phyloP scores from a whole-genome alignment of 1,140 invertebrate genomes.

The Danaus melanippus region DNA sequence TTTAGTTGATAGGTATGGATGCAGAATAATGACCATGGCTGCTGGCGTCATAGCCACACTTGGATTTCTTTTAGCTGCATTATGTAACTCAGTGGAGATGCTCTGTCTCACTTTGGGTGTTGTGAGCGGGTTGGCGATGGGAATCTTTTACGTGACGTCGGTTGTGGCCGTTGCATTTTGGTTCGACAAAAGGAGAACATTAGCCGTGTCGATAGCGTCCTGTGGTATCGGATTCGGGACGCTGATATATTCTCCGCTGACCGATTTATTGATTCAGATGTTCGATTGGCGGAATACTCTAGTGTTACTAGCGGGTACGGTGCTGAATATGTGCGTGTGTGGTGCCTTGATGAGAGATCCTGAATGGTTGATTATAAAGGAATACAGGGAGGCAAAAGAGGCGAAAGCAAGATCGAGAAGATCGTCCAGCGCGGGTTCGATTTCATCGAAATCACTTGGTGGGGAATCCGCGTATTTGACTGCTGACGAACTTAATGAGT shows the following conservation, averaged over 20 bases:
- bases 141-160: slow-evolving; percentile 88
- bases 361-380: slow-evolving; percentile 76
- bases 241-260: slow-evolving; percentile 86
- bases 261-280: slow-evolving; percentile 76
- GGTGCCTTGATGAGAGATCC: slow-evolving; percentile 89
- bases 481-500: slow-evolving; percentile 46
- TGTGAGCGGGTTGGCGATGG: slow-evolving; percentile 87
- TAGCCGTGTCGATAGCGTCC: slow-evolving; percentile 80
- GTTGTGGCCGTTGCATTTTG: slow-evolving; percentile 96
- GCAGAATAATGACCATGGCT: slow-evolving; percentile 84
- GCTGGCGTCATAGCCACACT: slow-evolving; percentile 81
- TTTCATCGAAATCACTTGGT: slow-evolving; percentile 47
- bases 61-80: slow-evolving; percentile 83
- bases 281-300: slow-evolving; percentile 90
- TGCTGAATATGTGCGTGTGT: slow-evolving; percentile 90
- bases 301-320: slow-evolving; percentile 83
- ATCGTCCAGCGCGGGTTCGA: slow-evolving; percentile 46
- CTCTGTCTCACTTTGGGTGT: slow-evolving; percentile 89
- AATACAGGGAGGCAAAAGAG: slow-evolving; percentile 38
- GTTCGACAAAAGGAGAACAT: slow-evolving; percentile 91
- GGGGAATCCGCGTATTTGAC: slow-evolving; percentile 49
- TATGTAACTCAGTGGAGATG: slow-evolving; percentile 79
- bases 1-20: slow-evolving; percentile 90
- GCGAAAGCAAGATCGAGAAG: slow-evolving; percentile 39
- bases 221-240: slow-evolving; percentile 71